phyloP scores from a whole-genome alignment of 2,888 invertebrate species.

The Stenodera caucasica region DNA sequence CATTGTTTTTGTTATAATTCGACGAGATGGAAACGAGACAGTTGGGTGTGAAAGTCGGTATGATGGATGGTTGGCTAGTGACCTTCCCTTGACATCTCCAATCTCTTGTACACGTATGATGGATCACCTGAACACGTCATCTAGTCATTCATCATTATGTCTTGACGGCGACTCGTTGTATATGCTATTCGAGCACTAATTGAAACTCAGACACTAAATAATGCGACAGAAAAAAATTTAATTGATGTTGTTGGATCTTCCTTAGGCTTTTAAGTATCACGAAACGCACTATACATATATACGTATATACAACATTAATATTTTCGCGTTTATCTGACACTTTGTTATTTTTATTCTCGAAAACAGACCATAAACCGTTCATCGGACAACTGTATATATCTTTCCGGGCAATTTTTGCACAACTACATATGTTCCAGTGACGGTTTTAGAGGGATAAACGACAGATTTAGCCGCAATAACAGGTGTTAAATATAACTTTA shows the following conservation, averaged over 20 bases:
- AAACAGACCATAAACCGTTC: constrained; percentile 46
- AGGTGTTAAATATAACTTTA: constrained; percentile 32
- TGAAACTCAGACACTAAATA: constrained; percentile 27
- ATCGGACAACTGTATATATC: constrained; percentile 41
- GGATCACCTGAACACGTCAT: constrained; percentile 56
- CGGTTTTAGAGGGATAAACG: constrained; percentile 35
- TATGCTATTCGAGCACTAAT: constrained; percentile 41
- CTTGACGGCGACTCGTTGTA: constrained; percentile 33
- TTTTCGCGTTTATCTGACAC: constrained; percentile 35
- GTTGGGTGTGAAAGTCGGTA: constrained; percentile 43
- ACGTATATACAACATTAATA: constrained; percentile 29
- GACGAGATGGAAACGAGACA: constrained; percentile 35
- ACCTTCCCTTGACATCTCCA: constrained; percentile 55
- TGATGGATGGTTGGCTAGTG: constrained; percentile 51
- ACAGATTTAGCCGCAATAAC: constrained; percentile 42
- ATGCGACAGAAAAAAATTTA: neutral
- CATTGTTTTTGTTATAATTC: constrained; percentile 22
- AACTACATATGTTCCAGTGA: constrained; percentile 29
- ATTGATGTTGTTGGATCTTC: neutral
- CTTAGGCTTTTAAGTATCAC: too few relatives aligned
- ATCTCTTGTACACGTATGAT: constrained; percentile 57
- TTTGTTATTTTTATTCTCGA: constrained; percentile 41
- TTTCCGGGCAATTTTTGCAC: constrained; percentile 35
- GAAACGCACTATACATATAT: neutral
- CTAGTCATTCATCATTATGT: constrained; percentile 54